Percentiles rank a stretch among this genome's conserved stretches.
Evolutionary conservation across 2,113 vertebrate genomes (phyloP).

Genomic region (Tonatia bakeri): DNA sequence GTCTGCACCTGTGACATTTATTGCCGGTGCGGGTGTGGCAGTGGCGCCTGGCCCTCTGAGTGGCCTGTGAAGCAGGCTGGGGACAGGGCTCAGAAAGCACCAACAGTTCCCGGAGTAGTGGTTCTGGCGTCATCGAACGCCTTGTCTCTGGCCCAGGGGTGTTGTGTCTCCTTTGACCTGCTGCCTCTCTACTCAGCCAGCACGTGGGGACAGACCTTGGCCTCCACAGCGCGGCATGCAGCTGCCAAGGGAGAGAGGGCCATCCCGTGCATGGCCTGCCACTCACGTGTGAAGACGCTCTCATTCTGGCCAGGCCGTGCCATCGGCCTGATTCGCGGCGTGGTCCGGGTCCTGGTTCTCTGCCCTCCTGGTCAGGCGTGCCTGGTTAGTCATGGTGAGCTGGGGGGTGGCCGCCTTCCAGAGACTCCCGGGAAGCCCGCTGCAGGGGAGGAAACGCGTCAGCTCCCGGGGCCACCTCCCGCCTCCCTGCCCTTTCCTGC

Average conservation of each 20-base stretch:
- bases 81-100: too few species aligned
- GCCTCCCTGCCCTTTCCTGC: neutral
- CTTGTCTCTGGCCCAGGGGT: accelerated
- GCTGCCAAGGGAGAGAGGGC: too few species aligned
- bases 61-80: too few species aligned
- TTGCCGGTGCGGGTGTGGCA: accelerated
- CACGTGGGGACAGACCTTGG: accelerated
- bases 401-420: neutral
- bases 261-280: accelerated
- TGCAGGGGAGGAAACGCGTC: neutral
- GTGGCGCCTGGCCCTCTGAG: neutral
- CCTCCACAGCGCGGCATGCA: accelerated
- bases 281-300: accelerated
- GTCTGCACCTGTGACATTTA: accelerated
- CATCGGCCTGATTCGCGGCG: accelerated
- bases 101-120: accelerated
- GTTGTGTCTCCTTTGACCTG: neutral
- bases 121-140: accelerated
- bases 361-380: accelerated
- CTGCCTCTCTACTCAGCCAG: neutral
- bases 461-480: neutral
- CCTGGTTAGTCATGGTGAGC: neutral
- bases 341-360: neutral
- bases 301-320: neutral
- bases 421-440: accelerated